Percentiles rank a stretch among this genome's conserved stretches.
These are phyloP conservation scores for Urocolius indicus DNA, from an alignment of 2,113 vertebrate species.

Conservation along the genomic window DNA sequence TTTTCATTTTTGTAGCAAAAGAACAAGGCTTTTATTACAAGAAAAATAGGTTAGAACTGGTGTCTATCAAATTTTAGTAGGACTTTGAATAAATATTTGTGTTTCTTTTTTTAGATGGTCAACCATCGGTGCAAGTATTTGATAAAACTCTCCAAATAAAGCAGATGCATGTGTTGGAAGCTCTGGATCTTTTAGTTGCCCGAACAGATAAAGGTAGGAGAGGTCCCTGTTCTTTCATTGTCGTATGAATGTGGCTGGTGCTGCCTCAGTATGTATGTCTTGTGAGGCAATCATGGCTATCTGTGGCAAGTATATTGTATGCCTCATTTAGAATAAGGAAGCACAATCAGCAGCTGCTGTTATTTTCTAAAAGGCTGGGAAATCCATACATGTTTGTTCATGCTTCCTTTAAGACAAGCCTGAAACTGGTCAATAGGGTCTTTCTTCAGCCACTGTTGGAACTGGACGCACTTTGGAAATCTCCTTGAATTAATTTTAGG, in stretches of 20 bases:
- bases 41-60: not conserved
- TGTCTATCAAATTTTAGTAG: not conserved
- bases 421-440: not conserved
- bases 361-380: not conserved
- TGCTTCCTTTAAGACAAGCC: not conserved
- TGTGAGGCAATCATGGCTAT: not conserved
- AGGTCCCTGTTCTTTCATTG: not conserved
- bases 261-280: not conserved
- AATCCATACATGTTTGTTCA: not conserved
- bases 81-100: not conserved
- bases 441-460: not conserved
- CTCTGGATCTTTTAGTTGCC: constrained; percentile 90
- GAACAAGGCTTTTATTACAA: not conserved
- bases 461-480: not conserved
- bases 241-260: not conserved
- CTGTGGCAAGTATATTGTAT: not conserved
- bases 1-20: not conserved
- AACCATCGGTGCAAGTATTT: constrained; percentile 87
- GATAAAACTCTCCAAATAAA: constrained; percentile 93
- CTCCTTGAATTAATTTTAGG: not conserved
- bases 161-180: constrained; percentile 95
- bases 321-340: not conserved
- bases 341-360: not conserved
- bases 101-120: constrained; percentile 81
- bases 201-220: constrained; percentile 92